Evolutionary conservation across 2,888 invertebrate genomes (phyloP), one percentile per base, ranked within the genome.

Genomic region (Lymantria monacha): DNA sequence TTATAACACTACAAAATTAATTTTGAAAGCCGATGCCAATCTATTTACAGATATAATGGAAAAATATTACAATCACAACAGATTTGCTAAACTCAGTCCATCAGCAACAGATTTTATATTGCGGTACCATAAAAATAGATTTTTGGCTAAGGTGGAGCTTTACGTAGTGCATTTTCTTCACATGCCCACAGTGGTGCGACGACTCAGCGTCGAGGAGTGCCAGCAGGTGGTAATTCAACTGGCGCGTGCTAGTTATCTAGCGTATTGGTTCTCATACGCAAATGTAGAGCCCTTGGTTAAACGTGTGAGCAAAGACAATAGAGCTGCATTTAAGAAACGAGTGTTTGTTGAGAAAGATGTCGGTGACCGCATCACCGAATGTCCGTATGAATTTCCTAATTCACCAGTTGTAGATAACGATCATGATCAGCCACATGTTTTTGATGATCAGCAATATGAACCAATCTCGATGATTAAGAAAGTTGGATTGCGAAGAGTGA

Each of bases 201-300:
- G 60, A 44, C 67, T 85, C 11, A 72, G 46, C 11, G 55, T 53
- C 31, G 69, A 74, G 1, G 81, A 85, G 56, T 76, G 76, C 22
- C 78, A 79, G 59, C 66, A 78, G 3, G 51, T 82, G 0, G 59
- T 82, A 1, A 9, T 79, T 0, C 68, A 62, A 48, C 46, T 85
- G 38, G 83, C 81, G 0, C 61, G 67, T 48, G 80, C 84, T 8
- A 64, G 73, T n/a, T 85, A 74, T 48, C 54, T 85, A 9, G 33
- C 51, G 8, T 13, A 50, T 36, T 76, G 74, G 71, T 81, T 85
- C 49, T 50, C 69, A 1, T 85, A 81, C 48, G 71, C 78, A 59
- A 62, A 53, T 9, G 74, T 81, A 0, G 83, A 85, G 53, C 78
- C 79, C 1, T 58, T 83, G 0, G 57, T 84, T 11, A 82, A 79